These are phyloP conservation scores for Pseudomugil gertrudae DNA, from an alignment of 2,797 vertebrate species.

Conservation along the genomic window DNA sequence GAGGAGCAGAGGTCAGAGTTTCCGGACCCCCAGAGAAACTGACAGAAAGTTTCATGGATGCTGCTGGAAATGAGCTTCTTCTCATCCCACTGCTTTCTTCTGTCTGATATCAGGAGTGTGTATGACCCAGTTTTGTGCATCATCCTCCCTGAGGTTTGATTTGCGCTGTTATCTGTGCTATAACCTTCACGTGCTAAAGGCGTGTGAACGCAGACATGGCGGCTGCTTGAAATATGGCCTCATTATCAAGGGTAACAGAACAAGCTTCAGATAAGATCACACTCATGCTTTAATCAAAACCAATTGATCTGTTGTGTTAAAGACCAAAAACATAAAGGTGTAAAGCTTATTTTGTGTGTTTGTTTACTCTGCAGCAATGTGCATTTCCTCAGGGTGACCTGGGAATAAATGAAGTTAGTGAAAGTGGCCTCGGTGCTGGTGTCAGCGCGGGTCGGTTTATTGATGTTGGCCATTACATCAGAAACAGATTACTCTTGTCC, in stretches of 20 bases:
- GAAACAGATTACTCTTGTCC: constrained; percentile 33
- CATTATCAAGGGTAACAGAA: constrained; percentile 66
- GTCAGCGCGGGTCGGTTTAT: constrained; percentile 51
- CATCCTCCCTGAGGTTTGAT: constrained; percentile 65
- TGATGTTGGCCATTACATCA: constrained; percentile 43
- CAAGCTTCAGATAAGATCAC: constrained; percentile 67
- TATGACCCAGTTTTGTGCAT: constrained; percentile 68
- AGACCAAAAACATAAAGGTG: constrained; percentile 25
- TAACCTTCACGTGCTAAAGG: constrained; percentile 79
- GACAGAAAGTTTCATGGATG: constrained; percentile 26
- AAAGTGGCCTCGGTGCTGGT: constrained; percentile 4
- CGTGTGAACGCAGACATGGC: constrained; percentile 59
- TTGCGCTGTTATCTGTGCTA: constrained; percentile 76
- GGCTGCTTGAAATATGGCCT: constrained; percentile 76
- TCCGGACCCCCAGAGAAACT: constrained; percentile 36
- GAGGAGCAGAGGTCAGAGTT: constrained; percentile 54
- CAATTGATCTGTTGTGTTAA: constrained; percentile 74
- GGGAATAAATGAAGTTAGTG: constrained; percentile 44
- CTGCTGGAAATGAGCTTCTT: constrained; percentile 5
- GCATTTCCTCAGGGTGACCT: constrained; percentile 59
- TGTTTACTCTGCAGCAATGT: constrained; percentile 12
- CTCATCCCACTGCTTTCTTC: constrained; percentile 11
- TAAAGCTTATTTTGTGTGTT: background rate
- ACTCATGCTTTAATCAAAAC: constrained; percentile 72
- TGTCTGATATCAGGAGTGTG: constrained; percentile 39